phyloP scores from a whole-genome alignment of 2,888 invertebrate species.

The Brachyptera putata region DNA sequence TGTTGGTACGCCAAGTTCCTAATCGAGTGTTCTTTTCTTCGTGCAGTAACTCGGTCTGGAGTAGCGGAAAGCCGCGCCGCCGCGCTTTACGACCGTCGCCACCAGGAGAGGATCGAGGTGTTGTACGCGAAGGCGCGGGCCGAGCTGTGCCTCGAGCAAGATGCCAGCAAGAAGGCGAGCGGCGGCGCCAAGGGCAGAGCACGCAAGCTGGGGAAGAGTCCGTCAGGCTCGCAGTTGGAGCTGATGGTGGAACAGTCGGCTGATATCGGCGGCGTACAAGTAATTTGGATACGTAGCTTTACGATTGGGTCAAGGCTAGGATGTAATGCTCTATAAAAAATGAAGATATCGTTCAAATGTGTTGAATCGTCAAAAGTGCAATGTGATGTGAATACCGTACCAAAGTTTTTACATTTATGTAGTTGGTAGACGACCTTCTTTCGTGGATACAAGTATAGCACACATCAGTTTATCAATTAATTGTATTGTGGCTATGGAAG shows the following conservation, averaged over 20 bases:
- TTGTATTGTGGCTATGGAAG: too few relatives aligned
- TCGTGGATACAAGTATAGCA: too few relatives aligned
- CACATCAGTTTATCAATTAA: too few relatives aligned
- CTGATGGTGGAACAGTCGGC: constrained; percentile 29
- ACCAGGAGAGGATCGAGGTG: constrained; percentile 48
- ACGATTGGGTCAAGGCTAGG: too few relatives aligned
- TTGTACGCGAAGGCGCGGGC: constrained; percentile 51
- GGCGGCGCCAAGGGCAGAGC: neutral
- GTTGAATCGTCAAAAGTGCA: too few relatives aligned
- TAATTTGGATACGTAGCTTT: too few relatives aligned
- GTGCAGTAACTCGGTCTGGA: constrained; percentile 44
- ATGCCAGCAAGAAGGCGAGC: constrained; percentile 13
- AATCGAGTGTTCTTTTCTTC: neutral
- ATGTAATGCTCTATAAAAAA: too few relatives aligned
- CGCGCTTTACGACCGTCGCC: constrained; percentile 47
- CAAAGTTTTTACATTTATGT: too few relatives aligned
- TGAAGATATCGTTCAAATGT: neutral
- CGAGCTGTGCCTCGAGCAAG: constrained; percentile 40
- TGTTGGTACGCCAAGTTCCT: too few relatives aligned
- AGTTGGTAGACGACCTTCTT: too few relatives aligned
- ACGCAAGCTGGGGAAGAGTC: constrained; percentile 20
- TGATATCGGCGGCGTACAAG: constrained; percentile 33
- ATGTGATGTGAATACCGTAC: too few relatives aligned
- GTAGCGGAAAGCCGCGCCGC: constrained; percentile 43
- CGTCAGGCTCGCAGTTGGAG: constrained; percentile 32